Conservation (phyloP, 2,888 invertebrate species). For the Chaitophorus viminalis region DNA sequence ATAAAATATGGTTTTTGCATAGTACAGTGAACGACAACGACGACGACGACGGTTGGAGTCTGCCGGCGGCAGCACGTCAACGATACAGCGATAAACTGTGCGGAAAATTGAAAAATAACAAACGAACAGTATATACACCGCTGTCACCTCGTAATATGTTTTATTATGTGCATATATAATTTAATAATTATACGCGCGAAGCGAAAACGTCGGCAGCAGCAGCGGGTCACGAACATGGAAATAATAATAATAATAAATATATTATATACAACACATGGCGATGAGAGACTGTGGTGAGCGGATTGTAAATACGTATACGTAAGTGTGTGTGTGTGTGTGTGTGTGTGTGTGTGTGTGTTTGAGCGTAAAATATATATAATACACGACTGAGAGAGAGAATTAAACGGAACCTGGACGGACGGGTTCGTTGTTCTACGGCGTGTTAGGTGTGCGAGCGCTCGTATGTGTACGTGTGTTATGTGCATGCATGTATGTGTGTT, state of each 20-base stretch:
- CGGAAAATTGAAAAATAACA: too few species aligned
- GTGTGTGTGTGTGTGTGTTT: too few species aligned
- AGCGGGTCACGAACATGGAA: background rate
- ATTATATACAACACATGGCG: background rate
- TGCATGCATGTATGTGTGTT: background rate
- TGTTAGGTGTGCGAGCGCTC: background rate
- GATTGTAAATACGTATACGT: background rate
- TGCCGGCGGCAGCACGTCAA: too few species aligned
- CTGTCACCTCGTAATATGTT: too few species aligned
- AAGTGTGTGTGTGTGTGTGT: background rate
- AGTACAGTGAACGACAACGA: background rate
- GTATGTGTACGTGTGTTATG: background rate
- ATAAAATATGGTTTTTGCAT: background rate
- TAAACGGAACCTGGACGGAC: constrained; percentile 25
- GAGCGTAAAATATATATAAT: too few species aligned
- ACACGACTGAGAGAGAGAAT: constrained; percentile 1
- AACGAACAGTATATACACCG: too few species aligned
- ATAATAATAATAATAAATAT: background rate
- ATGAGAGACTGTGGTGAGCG: background rate
- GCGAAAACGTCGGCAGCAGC: background rate
- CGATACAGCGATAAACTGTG: too few species aligned
- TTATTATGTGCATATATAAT: background rate
- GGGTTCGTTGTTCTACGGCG: constrained; percentile 18
- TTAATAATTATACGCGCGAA: background rate
- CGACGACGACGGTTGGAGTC: too few species aligned